A percentile compares a stretch with the other conserved stretches of the same genome.
These are phyloP conservation scores for Globia sparganii DNA, from an alignment of 2,888 invertebrate genomes.

Conservation along the genomic window DNA sequence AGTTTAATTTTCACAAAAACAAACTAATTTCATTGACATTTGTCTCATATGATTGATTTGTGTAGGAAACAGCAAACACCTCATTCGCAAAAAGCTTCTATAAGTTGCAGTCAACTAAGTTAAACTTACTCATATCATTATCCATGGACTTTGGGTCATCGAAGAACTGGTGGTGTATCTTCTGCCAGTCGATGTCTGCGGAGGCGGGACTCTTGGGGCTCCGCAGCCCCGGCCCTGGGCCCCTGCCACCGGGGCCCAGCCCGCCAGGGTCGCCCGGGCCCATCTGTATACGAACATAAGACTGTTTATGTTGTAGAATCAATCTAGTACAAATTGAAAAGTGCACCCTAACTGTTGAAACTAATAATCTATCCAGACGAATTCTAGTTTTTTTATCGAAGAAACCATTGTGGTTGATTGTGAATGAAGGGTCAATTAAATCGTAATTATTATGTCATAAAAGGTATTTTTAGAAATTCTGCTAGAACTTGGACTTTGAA, in stretches of 20 bases:
- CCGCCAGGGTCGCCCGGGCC: slow-evolving; percentile 87
- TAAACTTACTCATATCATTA: slow-evolving; percentile 84
- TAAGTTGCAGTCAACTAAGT: not conserved
- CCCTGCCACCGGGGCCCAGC: slow-evolving; percentile 75
- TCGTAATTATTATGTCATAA: not conserved
- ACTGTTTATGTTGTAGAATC: slow-evolving; percentile 54
- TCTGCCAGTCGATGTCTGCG: slow-evolving; percentile 97
- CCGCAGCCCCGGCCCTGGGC: slow-evolving; percentile 78
- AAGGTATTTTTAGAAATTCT: not conserved
- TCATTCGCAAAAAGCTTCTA: too few relatives aligned
- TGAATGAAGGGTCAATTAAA: not conserved
- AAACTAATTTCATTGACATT: too few relatives aligned
- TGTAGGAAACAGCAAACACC: too few relatives aligned
- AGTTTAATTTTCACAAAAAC: too few relatives aligned
- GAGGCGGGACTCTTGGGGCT: slow-evolving; percentile 85
- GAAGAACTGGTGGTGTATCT: slow-evolving; percentile 96
- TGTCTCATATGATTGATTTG: too few relatives aligned
- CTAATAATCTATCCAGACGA: too few relatives aligned
- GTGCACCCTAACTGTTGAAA: not conserved
- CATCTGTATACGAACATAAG: slow-evolving; percentile 76
- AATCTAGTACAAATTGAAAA: slow-evolving; percentile 19
- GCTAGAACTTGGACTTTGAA: not conserved
- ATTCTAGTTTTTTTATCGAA: not conserved
- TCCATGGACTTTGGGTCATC: slow-evolving; percentile 93
- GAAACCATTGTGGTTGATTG: too few relatives aligned